phyloP scores from a whole-genome alignment of 2,888 invertebrate species.

The Trimorus sp. region DNA sequence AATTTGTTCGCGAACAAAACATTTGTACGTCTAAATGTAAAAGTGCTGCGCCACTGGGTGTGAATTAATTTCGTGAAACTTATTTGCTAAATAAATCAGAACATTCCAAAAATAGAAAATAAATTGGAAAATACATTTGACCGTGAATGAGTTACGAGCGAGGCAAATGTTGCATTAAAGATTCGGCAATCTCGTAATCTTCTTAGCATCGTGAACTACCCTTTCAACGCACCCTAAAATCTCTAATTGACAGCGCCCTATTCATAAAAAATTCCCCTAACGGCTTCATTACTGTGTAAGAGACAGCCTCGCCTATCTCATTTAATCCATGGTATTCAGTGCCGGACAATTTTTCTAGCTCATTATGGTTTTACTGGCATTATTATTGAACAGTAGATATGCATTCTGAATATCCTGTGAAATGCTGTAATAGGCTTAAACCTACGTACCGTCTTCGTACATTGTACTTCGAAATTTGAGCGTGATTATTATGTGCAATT shows the following conservation, averaged over 20 bases:
- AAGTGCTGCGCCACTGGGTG: no score
- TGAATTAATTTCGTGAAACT: no score
- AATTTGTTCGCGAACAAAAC: conserved; percentile 2
- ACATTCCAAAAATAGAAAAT: background rate
- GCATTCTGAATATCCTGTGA: conserved; percentile 25
- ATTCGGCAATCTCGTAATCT: conserved; percentile 42
- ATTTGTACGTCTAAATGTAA: no score
- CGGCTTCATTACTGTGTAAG: conserved; percentile 34
- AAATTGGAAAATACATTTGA: no score
- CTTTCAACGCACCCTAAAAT: conserved; percentile 32
- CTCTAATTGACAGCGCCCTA: conserved; percentile 38
- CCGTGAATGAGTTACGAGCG: background rate
- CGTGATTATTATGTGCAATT: conserved; percentile 12
- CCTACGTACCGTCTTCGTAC: conserved; percentile 7
- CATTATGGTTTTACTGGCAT: conserved; percentile 47
- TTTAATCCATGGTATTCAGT: conserved; percentile 39
- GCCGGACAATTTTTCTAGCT: conserved; percentile 37
- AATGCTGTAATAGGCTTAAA: conserved; percentile 33
- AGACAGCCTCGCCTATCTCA: conserved; percentile 29
- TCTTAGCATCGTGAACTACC: conserved; percentile 35
- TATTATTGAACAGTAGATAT: conserved; percentile 38
- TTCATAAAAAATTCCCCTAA: conserved; percentile 35
- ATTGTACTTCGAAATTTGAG: background rate
- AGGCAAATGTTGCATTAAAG: conserved; percentile 17
- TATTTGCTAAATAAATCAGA: no score